Base-by-base conservation (phyloP, 2,797 vertebrate genomes). In the Pachyuromys duprasi region DNA sequence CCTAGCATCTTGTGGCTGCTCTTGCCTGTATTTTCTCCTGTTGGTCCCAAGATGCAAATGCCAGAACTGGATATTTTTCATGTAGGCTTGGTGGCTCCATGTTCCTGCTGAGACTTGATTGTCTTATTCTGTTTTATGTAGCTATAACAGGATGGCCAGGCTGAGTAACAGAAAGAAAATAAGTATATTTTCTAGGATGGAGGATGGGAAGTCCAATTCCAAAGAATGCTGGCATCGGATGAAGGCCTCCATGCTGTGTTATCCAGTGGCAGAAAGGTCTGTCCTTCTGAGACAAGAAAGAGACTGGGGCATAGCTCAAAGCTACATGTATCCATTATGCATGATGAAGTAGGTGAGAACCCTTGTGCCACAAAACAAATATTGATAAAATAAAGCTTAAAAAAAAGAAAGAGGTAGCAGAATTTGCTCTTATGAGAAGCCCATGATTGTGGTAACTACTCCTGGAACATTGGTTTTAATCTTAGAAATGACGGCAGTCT, bases 41-140 rank as follows among this genome's bases (percentile, higher is more conserved):
- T 65, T n/a, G 31, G 39, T 9, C 20, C 69, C 14, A 22, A 90
- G 31, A 39, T 55, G 36, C n/a, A 57, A 36, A 57, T 70, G 2
- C 28, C 4, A 14, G 33, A 24, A 11, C 22, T 78, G 49, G 42
- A 36, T 42, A 17, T 69, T 57, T 91, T 80, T 83, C 55, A 13
- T 49, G 7, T 33, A 69, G n/a, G 39, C 0, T 86, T 60, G 22
- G 20, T 70, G 9, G 28, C 33, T 42, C 42, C 9, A 31, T 4
- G 24, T 49, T 33, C 55, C 39, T 67, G 26, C 28, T 80, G 63
- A 60, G 45, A 45, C 11, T 42, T 33, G 22, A 80, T 28, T 81
- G 5, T 82, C 45, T 60, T 72, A 70, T 45, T 45, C 55, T 63
- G n/a, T 63, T 94, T 91, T 81, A 72, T 80, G 53, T 60, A 49